Evolutionary conservation across 2,113 vertebrate species (phyloP).

Genomic region (Hippopotamus amphibius): DNA sequence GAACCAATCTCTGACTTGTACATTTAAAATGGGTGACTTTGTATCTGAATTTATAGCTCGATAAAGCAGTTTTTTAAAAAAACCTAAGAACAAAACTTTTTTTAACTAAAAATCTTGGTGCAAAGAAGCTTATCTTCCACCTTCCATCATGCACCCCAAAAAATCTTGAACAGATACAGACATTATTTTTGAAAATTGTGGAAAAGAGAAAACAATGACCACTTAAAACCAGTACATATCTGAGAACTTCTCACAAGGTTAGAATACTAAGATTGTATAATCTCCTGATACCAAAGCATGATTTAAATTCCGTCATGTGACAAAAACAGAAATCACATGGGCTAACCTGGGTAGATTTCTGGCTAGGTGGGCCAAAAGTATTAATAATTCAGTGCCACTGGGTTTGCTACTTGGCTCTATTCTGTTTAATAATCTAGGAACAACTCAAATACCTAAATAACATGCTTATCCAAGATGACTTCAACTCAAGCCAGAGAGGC

Average conservation of each 20-base stretch:
- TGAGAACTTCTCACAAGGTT: conserved; percentile 12
- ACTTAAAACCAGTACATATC: neutral
- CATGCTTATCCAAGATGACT: neutral
- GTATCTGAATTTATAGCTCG: neutral
- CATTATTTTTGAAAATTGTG: neutral
- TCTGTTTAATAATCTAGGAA: neutral
- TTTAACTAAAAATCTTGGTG: neutral
- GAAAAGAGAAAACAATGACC: conserved; percentile 14
- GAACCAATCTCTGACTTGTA: too few species aligned
- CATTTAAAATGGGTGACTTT: neutral
- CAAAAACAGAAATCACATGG: neutral
- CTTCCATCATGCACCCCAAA: neutral
- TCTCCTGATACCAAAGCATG: neutral
- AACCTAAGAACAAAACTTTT: conserved; percentile 25
- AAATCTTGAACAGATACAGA: neutral
- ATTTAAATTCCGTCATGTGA: conserved; percentile 7
- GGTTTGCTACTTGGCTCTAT: neutral
- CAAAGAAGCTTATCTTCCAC: neutral
- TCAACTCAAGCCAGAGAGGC: neutral
- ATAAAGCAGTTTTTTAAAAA: neutral
- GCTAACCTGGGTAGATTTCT: neutral
- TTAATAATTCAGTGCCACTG: neutral
- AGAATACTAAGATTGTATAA: neutral
- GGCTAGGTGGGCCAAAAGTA: neutral
- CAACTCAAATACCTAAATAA: conserved; percentile 28